A percentile compares a stretch with the other conserved stretches of the same genome.
These are phyloP conservation scores for Muntiacus muntjak DNA, from an alignment of 2,113 vertebrate genomes.

Conservation along the genomic window DNA sequence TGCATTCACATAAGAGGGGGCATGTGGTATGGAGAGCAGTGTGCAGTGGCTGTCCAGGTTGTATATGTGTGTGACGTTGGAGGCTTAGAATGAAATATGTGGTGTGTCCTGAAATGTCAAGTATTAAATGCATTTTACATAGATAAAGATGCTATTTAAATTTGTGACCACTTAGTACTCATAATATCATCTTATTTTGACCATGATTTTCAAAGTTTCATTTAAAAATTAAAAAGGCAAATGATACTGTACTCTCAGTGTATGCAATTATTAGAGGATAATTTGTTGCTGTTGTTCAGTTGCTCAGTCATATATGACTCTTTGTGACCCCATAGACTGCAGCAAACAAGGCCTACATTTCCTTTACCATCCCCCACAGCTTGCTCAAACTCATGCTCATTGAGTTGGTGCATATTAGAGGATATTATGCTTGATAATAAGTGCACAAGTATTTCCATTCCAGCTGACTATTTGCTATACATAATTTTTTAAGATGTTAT, in stretches of 20 bases:
- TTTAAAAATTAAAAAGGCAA: not conserved
- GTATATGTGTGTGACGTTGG: not conserved
- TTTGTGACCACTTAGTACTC: not conserved
- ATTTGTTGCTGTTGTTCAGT: not conserved
- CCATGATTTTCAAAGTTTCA: not conserved
- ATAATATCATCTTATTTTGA: not conserved
- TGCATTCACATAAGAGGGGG: not conserved
- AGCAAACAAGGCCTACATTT: too few species aligned
- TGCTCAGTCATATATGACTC: not conserved
- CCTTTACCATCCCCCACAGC: too few species aligned
- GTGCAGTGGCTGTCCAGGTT: not conserved
- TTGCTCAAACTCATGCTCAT: too few species aligned
- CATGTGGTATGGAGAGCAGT: too few species aligned
- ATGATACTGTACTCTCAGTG: fast-evolving
- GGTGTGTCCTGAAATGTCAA: not conserved
- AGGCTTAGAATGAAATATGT: not conserved
- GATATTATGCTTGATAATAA: too few species aligned
- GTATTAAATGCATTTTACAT: not conserved
- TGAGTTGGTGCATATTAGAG: too few species aligned
- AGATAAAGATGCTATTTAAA: not conserved
- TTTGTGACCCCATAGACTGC: too few species aligned
- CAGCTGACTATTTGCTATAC: too few species aligned
- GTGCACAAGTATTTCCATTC: too few species aligned
- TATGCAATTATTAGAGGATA: not conserved
- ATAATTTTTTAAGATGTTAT: too few species aligned